Base-by-base conservation (phyloP, 2,888 invertebrate species). In the Noctua fimbriata region DNA sequence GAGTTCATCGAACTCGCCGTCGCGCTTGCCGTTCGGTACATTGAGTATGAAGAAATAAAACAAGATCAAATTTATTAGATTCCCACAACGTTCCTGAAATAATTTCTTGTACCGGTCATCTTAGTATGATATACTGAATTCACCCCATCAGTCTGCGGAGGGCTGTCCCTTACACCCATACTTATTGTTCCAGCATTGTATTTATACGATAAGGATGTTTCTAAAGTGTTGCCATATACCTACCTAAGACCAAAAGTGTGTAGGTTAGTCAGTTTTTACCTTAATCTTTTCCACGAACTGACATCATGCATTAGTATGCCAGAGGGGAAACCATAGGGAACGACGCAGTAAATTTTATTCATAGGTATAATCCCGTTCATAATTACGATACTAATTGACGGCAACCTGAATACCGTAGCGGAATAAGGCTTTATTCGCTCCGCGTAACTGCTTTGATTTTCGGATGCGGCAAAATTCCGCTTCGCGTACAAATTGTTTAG, bases 371-470 rank as follows among this genome's bases (percentile, higher is more conserved):
- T 78, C 55, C 41, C 44, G 12, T 70, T 76, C 60, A 76, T 86
- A 83, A 84, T 84, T 75, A 78, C 72, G 69, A 73, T 67, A 47
- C 74, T 82, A 82, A 84, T 84, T 86, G 74, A 82, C 69, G 41
- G 66, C 12, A 66, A 75, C 49, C 66, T 67, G 69, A 78, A 74
- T 78, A 55, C 58, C 69, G 47, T 70, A 66, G 66, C 47, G 49
- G 58, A 69, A 82, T 69, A 74, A 55, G 55, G 66, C 66, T 63
- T 73, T 71, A 82, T 60, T 55, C 14, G 10, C 55, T 67, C 28
- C 55, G 58, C 65, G 55, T 74, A 55, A 69, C 81, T 74, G 76
- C 41, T 73, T 80, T 74, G 75, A 83, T 78, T 86, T 78, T 58
- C 24, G 41, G 24, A 73, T 41, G 66, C 41, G 71, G 67, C 67